phyloP scores from a whole-genome alignment of 2,113 vertebrate genomes.

The Mionectes macconnelli region DNA sequence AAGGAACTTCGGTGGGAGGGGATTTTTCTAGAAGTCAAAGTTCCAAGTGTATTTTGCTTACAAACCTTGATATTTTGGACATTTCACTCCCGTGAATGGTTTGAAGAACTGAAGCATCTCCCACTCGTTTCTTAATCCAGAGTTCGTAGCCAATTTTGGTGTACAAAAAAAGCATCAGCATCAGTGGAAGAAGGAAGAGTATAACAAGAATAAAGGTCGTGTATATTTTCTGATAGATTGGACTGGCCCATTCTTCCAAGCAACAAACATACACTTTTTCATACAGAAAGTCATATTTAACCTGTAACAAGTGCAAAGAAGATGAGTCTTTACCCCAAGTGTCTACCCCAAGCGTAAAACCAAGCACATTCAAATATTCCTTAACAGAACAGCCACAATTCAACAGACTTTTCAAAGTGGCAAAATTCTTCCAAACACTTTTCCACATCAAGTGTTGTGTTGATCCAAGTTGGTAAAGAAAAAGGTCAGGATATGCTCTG shows the following conservation, averaged over 20 bases:
- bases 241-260: constrained; percentile 75
- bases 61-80: constrained; percentile 76
- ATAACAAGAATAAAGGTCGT: constrained; percentile 71
- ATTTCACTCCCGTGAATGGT: constrained; percentile 73
- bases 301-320: constrained; percentile 54
- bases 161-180: constrained; percentile 74
- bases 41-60: neutral
- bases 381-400: neutral
- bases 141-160: constrained; percentile 74
- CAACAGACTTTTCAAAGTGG: neutral
- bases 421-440: neutral
- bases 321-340: neutral
- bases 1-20: neutral
- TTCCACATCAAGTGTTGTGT: neutral
- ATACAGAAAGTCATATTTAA: constrained; percentile 78
- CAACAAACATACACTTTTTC: constrained; percentile 74
- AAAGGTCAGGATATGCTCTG: neutral
- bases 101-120: constrained; percentile 72
- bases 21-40: neutral
- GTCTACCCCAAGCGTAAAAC: neutral
- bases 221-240: constrained; percentile 68
- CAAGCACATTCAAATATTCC: neutral
- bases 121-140: constrained; percentile 78
- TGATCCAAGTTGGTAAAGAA: neutral
- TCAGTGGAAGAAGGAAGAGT: constrained; percentile 75